phyloP scores from a whole-genome alignment of 2,797 vertebrate genomes.

The Chelonia mydas region DNA sequence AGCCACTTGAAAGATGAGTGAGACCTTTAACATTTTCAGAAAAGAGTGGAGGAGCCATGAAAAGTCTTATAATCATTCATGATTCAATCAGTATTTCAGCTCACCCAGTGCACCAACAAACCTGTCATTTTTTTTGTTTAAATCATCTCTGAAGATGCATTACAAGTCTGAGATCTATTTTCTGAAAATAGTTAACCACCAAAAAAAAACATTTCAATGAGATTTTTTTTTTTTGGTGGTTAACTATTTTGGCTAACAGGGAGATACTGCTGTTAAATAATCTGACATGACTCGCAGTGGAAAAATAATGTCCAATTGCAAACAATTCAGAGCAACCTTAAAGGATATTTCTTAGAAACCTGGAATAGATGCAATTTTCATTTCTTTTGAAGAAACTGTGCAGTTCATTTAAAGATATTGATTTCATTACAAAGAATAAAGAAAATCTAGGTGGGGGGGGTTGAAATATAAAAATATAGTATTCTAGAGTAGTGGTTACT shows the following conservation, averaged over 20 bases:
- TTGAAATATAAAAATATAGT: not conserved
- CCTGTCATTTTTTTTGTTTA: slow-evolving; percentile 46
- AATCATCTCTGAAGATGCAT: slow-evolving; percentile 32
- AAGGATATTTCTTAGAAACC: not conserved
- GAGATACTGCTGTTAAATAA: slow-evolving; percentile 25
- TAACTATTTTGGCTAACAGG: slow-evolving; percentile 7
- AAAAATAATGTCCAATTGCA: slow-evolving; percentile 3
- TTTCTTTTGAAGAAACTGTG: slow-evolving; percentile 9
- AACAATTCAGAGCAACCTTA: not conserved
- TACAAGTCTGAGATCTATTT: slow-evolving; percentile 30
- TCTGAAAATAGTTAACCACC: slow-evolving; percentile 53
- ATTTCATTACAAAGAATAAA: slow-evolving; percentile 17
- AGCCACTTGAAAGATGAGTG: slow-evolving; percentile 82
- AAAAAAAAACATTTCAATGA: not conserved
- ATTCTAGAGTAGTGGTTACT: not conserved
- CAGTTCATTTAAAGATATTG: not conserved
- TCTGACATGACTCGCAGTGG: not conserved
- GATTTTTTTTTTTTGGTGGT: slow-evolving; percentile 11
- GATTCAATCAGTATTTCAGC: not conserved
- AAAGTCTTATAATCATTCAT: slow-evolving; percentile 58
- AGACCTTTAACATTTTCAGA: slow-evolving; percentile 83
- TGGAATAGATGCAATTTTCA: not conserved
- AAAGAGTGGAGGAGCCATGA: slow-evolving; percentile 59
- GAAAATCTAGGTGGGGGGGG: not conserved
- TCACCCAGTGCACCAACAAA: slow-evolving; percentile 10